Conservation (phyloP, 2,113 vertebrate species). For the Oostethus manadensis region DNA sequence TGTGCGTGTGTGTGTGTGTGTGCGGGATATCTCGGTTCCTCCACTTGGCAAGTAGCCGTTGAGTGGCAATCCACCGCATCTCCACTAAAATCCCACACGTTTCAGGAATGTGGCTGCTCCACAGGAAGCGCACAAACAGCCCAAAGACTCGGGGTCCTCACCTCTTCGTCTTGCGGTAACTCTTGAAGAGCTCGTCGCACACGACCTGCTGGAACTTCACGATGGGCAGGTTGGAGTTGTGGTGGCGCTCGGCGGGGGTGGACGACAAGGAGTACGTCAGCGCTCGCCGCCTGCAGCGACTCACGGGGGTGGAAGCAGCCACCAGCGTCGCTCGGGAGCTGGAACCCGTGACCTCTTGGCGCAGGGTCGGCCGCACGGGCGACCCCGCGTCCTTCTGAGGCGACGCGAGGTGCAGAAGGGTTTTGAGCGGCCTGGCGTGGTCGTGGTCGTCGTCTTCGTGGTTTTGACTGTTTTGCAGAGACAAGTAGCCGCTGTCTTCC, state of each 20-base stretch:
- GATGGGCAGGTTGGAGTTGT: slow-evolving; percentile 68
- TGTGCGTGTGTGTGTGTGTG: too few relatives aligned
- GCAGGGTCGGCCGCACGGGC: slow-evolving; percentile 15
- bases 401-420: neutral
- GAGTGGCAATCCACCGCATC: too few relatives aligned
- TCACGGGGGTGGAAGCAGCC: slow-evolving; percentile 24
- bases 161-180: slow-evolving; percentile 72
- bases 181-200: slow-evolving; percentile 79
- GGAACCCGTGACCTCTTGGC: neutral
- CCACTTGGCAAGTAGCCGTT: too few relatives aligned
- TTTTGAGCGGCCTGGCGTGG: neutral
- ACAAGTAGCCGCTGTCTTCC: slow-evolving; percentile 75
- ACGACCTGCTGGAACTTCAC: slow-evolving; percentile 78
- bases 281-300: neutral
- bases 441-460: slow-evolving; percentile 24
- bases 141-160: too few relatives aligned
- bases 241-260: slow-evolving; percentile 13
- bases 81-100: too few relatives aligned
- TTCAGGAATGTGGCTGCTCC: too few relatives aligned
- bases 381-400: slow-evolving; percentile 1
- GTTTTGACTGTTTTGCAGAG: slow-evolving; percentile 64
- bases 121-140: too few relatives aligned
- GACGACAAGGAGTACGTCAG: neutral
- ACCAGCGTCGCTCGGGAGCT: neutral
- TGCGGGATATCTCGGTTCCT: too few relatives aligned